These are phyloP conservation scores for Conops quadrifasciatus DNA, from an alignment of 2,888 invertebrate species.

Conservation along the genomic window DNA sequence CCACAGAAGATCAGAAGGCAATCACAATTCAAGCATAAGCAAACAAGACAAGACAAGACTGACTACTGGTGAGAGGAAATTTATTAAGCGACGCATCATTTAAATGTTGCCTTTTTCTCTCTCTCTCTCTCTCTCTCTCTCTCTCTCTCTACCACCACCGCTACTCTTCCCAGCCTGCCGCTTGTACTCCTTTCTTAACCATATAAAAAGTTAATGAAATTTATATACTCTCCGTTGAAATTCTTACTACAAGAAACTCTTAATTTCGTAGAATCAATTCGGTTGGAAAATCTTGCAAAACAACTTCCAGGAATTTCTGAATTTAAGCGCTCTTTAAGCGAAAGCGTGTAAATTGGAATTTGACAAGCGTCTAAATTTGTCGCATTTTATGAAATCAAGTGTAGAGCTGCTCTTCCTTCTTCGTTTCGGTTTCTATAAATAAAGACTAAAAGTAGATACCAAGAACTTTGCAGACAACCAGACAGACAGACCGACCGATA, in stretches of 20 bases:
- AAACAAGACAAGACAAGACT: neutral
- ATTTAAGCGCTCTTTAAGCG: neutral
- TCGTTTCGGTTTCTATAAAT: neutral
- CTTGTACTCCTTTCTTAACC: too few relatives aligned
- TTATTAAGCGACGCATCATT: constrained; percentile 17
- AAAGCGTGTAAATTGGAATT: constrained; percentile 30
- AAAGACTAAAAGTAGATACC: neutral
- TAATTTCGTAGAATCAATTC: constrained; percentile 23
- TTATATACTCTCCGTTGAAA: neutral
- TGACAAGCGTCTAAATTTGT: constrained; percentile 25
- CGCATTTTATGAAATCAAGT: neutral
- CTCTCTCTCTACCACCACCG: neutral
- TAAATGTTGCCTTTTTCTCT: neutral
- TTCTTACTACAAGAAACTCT: neutral
- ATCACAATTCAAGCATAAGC: neutral
- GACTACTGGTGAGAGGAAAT: constrained; percentile 12
- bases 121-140: neutral
- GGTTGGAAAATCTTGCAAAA: neutral
- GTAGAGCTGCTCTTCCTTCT: neutral
- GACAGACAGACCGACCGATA: neutral
- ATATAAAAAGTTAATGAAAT: neutral
- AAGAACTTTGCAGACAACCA: neutral
- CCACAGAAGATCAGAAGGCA: constrained; percentile 1
- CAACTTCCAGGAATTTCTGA: constrained; percentile 23
- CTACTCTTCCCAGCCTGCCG: neutral